phyloP scores from a whole-genome alignment of 2,888 invertebrate species.

The Amphipoea lucens region DNA sequence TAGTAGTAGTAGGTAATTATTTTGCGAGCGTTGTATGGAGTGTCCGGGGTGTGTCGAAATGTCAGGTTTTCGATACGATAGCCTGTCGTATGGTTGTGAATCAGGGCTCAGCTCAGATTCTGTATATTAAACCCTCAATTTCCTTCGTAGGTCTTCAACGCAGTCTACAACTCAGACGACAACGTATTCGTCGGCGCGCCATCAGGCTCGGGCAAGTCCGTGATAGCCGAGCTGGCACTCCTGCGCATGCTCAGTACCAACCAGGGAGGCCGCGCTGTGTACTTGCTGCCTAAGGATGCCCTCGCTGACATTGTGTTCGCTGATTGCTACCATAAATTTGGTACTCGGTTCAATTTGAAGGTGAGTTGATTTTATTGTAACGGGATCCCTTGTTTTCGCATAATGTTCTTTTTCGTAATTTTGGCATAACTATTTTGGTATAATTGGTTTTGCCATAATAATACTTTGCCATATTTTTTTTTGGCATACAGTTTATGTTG shows the following conservation, averaged over 20 bases:
- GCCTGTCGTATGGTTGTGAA: too few species aligned
- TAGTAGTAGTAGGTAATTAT: too few species aligned
- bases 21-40: too few species aligned
- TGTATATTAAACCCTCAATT: background rate
- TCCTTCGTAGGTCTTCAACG: conserved; percentile 96
- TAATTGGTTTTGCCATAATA: too few species aligned
- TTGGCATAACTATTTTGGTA: too few species aligned
- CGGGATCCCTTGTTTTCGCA: too few species aligned
- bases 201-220: conserved; percentile 97
- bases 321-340: conserved; percentile 98
- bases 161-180: conserved; percentile 99
- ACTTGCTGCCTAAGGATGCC: conserved; percentile 97
- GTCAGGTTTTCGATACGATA: too few species aligned
- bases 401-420: too few species aligned
- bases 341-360: conserved; percentile 75
- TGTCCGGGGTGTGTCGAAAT: too few species aligned
- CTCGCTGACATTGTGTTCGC: conserved; percentile 96
- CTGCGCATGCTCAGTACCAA: conserved; percentile 95
- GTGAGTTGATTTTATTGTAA: background rate
- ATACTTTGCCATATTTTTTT: too few species aligned
- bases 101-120: too few species aligned
- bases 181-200: conserved; percentile 99
- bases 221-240: conserved; percentile 98
- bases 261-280: conserved; percentile 96
- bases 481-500: too few species aligned